Base-by-base conservation (phyloP, 2,113 vertebrate species). In the Etia nguti region DNA sequence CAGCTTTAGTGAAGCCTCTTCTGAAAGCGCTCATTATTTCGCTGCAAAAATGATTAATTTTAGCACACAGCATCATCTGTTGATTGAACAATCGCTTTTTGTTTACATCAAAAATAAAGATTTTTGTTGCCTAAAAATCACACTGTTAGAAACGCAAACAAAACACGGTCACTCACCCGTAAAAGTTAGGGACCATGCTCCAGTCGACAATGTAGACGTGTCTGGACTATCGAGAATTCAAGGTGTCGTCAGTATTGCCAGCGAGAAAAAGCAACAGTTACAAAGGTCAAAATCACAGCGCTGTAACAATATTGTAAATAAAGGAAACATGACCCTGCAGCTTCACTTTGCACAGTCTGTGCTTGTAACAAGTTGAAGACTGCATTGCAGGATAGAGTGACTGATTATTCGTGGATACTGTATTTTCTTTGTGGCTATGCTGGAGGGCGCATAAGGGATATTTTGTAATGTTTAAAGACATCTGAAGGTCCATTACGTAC, bases 381-480 rank as follows among this genome's bases (percentile, higher is more conserved):
- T 48, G 70, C 43, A 31, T 20, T 77, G 46, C 26, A 77, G 73
- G 46, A 13, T 52, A 77, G 46, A 31, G 18, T 20, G 26, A 77
- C 16, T 50, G 36, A 26, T 26, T 22, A 20, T 81, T 75, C 26
- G 3, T 3, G 4, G 16, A 77, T 83, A 8, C 10, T 62, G 54
- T 6, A 77, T 70, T 84, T 73, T 70, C 55, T 5, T 6, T 15
- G n/a, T 13, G 62, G 12, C 26, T 84, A 20, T 8, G 34, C 56
- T 83, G 38, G 80, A 83, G 43, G 26, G 20, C 2, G 56, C 82
- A 73, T 90, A 85, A 86, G 70, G 65, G 46, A 18, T 50, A 36
- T 84, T 79, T 46, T 86, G 89, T 91, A 82, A 90, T 82, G 88
- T 92, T 85, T 93, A 59, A 84, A 82, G 83, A 83, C 86, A 84